A percentile compares a stretch with the other conserved stretches of the same genome.
Evolutionary conservation across 2,113 vertebrate genomes (phyloP).

Genomic region (Pitta sordida): DNA sequence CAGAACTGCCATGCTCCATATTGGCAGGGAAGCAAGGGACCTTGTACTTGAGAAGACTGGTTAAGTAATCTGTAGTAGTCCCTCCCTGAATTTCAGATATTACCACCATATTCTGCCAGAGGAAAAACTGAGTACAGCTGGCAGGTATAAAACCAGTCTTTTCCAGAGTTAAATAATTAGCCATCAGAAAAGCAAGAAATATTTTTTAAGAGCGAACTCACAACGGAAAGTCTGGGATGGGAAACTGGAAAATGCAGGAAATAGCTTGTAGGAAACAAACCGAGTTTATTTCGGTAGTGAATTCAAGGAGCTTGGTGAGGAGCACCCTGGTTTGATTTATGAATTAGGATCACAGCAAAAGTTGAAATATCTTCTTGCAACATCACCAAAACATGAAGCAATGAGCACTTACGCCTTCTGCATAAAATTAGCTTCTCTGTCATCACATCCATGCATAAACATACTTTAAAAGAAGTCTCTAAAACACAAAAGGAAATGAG

Average conservation of each 20-base stretch:
- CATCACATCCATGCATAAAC: background rate
- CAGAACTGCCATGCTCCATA: background rate
- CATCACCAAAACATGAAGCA: background rate
- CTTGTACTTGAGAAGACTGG: background rate
- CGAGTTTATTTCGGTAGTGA: background rate
- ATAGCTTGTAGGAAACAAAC: background rate
- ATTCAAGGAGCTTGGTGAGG: background rate
- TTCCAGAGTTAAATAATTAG: background rate
- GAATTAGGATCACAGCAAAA: background rate
- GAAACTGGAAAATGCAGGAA: background rate
- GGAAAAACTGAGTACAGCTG: background rate
- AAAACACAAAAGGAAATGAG: background rate
- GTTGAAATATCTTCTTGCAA: background rate
- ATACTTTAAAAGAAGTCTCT: background rate
- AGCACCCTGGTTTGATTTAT: background rate
- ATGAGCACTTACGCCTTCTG: background rate
- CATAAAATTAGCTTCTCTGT: background rate
- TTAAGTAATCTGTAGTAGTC: background rate
- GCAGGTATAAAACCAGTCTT: background rate
- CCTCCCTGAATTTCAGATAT: background rate
- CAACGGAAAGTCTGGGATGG: background rate
- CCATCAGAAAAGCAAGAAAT: background rate
- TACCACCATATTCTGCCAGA: background rate
- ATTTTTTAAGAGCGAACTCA: background rate
- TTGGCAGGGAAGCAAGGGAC: background rate